These are phyloP conservation scores for Oreocharis arfaki DNA, from an alignment of 2,113 vertebrate species.

Conservation along the genomic window DNA sequence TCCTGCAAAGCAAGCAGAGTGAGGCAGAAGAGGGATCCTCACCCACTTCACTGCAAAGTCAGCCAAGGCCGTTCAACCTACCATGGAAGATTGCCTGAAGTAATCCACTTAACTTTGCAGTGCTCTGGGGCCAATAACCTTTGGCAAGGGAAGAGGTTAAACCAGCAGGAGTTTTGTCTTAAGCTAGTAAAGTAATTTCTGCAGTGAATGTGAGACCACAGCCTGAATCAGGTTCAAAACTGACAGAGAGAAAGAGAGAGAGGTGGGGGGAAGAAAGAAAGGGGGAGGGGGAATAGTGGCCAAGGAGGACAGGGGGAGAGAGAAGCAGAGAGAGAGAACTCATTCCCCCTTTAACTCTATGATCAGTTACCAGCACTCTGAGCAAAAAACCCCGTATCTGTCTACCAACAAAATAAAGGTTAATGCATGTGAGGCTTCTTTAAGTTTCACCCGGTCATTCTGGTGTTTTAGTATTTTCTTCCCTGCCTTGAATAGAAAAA, in stretches of 20 bases:
- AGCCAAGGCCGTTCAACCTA: not conserved
- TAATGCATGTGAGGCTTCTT: not conserved
- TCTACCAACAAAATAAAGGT: constrained; percentile 36
- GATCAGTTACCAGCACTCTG: not conserved
- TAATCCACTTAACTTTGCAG: constrained; percentile 2
- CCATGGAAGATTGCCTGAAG: not conserved
- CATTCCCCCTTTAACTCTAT: not conserved
- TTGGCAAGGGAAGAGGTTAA: constrained; percentile 17
- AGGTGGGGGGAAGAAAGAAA: not conserved
- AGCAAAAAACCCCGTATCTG: not conserved
- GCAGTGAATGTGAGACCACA: not conserved
- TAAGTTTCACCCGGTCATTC: constrained; percentile 6
- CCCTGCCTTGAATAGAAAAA: constrained; percentile 28
- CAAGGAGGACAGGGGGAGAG: not conserved
- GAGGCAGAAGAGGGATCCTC: not conserved
- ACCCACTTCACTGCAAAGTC: not conserved
- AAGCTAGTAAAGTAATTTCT: constrained; percentile 15
- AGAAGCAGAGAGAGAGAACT: not conserved
- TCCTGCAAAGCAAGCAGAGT: not conserved
- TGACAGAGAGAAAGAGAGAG: not conserved
- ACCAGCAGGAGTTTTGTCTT: not conserved
- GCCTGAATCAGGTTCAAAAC: not conserved
- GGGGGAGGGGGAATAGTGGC: not conserved
- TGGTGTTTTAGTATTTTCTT: constrained; percentile 42
- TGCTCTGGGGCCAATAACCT: constrained; percentile 4